Percentiles rank a stretch among this genome's conserved stretches.
Evolutionary conservation across 2,113 vertebrate genomes (phyloP).

Genomic region (Pholis gunnellus): DNA sequence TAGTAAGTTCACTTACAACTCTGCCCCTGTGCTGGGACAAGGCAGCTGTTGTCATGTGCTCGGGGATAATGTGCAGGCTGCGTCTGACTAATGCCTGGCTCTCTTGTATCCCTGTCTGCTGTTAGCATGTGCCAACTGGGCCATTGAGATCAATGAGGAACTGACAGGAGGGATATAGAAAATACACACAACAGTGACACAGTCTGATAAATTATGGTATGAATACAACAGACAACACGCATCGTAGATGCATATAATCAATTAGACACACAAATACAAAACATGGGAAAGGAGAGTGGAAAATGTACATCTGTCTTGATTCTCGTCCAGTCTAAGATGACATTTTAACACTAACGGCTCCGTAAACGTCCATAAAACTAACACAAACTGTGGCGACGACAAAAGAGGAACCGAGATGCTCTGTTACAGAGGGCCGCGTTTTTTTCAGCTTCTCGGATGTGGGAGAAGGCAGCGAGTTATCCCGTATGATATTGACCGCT

Average conservation of each 20-base stretch:
- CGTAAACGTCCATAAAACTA: slow-evolving; percentile 2
- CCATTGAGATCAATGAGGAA: slow-evolving; percentile 64
- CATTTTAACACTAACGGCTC: background rate
- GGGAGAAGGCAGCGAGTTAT: slow-evolving; percentile 13
- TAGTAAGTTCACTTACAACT: slow-evolving; percentile 57
- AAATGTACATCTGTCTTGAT: slow-evolving; percentile 10
- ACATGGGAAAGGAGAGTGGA: background rate
- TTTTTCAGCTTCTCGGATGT: slow-evolving; percentile 3
- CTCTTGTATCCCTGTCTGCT: slow-evolving; percentile 64
- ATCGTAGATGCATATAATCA: background rate
- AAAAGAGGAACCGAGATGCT: slow-evolving; percentile 12
- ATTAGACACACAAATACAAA: background rate
- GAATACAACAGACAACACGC: background rate
- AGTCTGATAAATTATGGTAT: background rate
- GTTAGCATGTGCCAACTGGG: slow-evolving; percentile 69
- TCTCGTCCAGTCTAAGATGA: slow-evolving; percentile 2
- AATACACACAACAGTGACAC: slow-evolving; percentile 20
- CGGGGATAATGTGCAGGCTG: slow-evolving; percentile 68
- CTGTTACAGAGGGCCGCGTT: background rate
- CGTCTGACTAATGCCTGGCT: slow-evolving; percentile 66
- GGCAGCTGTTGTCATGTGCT: slow-evolving; percentile 80
- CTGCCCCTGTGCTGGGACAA: slow-evolving; percentile 74
- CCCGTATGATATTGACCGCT: slow-evolving; percentile 9
- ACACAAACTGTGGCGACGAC: background rate
- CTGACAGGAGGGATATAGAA: slow-evolving; percentile 42